Conservation (phyloP, 35 echinoderm and acorn worm genomes). For the Anneissia japonica region DNA sequence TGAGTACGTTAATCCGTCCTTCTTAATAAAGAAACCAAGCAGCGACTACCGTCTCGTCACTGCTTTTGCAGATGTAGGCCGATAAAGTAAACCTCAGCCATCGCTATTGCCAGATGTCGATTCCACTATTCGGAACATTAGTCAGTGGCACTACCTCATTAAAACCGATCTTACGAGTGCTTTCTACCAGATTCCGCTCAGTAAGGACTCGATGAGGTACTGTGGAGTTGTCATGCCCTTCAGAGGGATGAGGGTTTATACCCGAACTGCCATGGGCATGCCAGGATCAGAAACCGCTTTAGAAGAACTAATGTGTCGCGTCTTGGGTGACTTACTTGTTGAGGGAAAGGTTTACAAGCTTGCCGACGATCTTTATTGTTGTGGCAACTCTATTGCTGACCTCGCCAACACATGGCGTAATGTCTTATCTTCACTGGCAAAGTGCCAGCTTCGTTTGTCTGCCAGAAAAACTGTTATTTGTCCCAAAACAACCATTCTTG, state of each 20-base stretch:
- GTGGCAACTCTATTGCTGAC: conserved; percentile 8
- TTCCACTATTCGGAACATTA: neutral
- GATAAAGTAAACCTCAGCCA: conserved; percentile 56
- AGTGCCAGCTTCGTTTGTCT: conserved; percentile 8
- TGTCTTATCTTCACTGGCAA: conserved; percentile 21
- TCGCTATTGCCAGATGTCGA: conserved; percentile 7
- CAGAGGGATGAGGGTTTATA: conserved; percentile 52
- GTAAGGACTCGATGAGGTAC: conserved; percentile 44
- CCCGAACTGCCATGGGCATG: conserved; percentile 54
- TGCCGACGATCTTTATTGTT: conserved; percentile 38
- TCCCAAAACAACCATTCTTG: conserved; percentile 30
- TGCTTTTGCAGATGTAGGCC: conserved; percentile 42
- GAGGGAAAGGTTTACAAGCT: conserved; percentile 38
- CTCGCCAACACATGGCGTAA: conserved; percentile 12
- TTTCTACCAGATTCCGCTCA: conserved; percentile 52
- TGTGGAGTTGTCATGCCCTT: conserved; percentile 42
- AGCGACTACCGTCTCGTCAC: conserved; percentile 48
- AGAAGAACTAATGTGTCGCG: conserved; percentile 62
- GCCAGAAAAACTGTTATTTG: conserved; percentile 39
- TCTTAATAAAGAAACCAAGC: conserved; percentile 48
- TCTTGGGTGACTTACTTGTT: conserved; percentile 49
- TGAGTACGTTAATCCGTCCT: conserved; percentile 50
- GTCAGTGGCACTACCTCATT: conserved; percentile 38
- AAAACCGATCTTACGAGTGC: conserved; percentile 53
- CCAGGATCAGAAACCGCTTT: conserved; percentile 56